Evolutionary conservation across 2,888 invertebrate species (phyloP).

Genomic region (Drosophila flavopinicola): DNA sequence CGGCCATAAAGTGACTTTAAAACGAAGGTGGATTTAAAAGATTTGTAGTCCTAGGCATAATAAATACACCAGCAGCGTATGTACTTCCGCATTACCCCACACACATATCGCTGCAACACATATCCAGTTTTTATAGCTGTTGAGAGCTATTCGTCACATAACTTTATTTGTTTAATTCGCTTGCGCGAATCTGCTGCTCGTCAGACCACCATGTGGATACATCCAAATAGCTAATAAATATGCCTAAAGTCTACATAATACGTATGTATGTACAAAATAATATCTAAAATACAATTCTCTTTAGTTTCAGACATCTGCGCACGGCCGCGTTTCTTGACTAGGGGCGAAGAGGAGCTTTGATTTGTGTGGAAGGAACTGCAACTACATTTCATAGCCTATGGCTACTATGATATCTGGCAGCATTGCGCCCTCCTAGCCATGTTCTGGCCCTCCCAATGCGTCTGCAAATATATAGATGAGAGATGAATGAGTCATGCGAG

Average conservation of each 20-base stretch:
- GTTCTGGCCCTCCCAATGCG: constrained; percentile 71
- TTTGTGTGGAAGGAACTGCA: constrained; percentile 58
- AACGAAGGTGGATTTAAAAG: neutral
- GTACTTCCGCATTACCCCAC: no score
- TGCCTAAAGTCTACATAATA: constrained; percentile 50
- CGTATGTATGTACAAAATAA: constrained; percentile 58
- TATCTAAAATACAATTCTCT: constrained; percentile 70
- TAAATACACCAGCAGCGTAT: no score
- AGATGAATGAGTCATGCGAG: constrained; percentile 64
- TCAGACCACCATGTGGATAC: constrained; percentile 41
- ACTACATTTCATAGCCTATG: constrained; percentile 50
- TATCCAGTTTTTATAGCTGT: constrained; percentile 6
- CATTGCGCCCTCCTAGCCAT: constrained; percentile 79
- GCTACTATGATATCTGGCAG: constrained; percentile 79
- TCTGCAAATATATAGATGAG: constrained; percentile 80
- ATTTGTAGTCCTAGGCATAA: no score
- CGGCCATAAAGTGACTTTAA: neutral
- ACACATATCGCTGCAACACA: neutral
- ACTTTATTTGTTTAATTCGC: constrained; percentile 45
- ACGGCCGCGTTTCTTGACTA: constrained; percentile 60
- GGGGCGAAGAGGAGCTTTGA: constrained; percentile 49
- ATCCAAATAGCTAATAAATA: constrained; percentile 41
- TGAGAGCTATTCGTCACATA: constrained; percentile 20
- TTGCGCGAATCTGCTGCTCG: constrained; percentile 21
- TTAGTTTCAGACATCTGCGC: constrained; percentile 53